Evolutionary conservation across 1,140 invertebrate genomes (phyloP), one percentile per base, ranked within the genome.

Genomic region (Penaeus chinensis): DNA sequence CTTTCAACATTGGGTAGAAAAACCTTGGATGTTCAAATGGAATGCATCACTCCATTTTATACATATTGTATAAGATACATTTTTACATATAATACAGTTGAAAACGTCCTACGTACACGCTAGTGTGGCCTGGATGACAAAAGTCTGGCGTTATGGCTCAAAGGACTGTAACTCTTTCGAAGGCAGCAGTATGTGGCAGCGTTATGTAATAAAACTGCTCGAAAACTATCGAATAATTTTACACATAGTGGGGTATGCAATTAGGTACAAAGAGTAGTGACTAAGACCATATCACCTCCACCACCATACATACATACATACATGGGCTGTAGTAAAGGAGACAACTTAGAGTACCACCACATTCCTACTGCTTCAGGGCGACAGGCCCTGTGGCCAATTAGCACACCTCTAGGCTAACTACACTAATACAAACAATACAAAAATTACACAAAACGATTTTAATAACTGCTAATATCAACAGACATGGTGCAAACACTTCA

Each of bases 41-140:
- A 90, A 90, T 90, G 89, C 87, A 84, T 90, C 82, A 89, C 89
- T 86, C 89, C 89, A 89, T 90, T 89, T 90, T 90, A 90, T 90
- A 90, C 89, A 90, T 89, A 90, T 87, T 90, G 89, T 83, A 89
- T 85, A 88, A 89, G 84, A 90, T 82, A 85, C 78, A 80, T 90
- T 88, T 90, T 90, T 90, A 90, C 89, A 90, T 90, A 90, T 90
- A 84, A 86, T 90, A 90, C 89, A 90, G 87, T 89, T 84, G 77
- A 90, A 78, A 85, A 90, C 61, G 69, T 79, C 74, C 82, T 89
- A 89, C 82, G 83, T 84, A 89, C 83, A 89, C 77, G 79, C 82
- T 89, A 85, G 77, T 85, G 82, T 84, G 82, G 87, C 87, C 87
- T 84, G 82, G 83, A 82, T 85, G 83, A 82, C 83, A 85, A 85